A percentile compares a stretch with the other conserved stretches of the same genome.
These are phyloP conservation scores for Marmota flaviventris DNA, from an alignment of 2,113 vertebrate species.

Conservation along the genomic window DNA sequence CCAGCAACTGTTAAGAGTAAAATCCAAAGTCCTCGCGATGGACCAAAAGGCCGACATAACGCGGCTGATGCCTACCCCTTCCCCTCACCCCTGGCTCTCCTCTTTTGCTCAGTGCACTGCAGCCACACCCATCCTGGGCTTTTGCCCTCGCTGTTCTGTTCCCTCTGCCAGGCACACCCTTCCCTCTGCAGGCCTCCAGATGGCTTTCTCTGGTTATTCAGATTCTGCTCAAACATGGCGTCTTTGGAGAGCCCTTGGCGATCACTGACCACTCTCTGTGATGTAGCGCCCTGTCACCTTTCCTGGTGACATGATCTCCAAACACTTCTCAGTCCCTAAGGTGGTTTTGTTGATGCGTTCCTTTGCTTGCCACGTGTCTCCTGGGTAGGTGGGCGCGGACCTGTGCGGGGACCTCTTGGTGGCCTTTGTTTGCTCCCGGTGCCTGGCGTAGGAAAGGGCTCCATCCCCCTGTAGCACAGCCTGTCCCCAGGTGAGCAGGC, in stretches of 20 bases:
- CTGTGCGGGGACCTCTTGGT: not conserved
- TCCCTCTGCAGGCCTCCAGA: too few species aligned
- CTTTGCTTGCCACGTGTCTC: not conserved
- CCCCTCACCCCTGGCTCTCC: rapidly evolving
- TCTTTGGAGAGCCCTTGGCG: not conserved
- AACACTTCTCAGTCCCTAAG: not conserved
- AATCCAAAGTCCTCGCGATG: not conserved
- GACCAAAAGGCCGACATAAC: not conserved
- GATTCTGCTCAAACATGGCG: not conserved
- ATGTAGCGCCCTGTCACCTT: not conserved
- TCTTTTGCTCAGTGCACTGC: not conserved
- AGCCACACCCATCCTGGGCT: not conserved
- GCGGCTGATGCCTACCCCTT: rapidly evolving
- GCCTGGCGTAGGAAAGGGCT: not conserved
- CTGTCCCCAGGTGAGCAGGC: not conserved
- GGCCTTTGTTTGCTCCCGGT: not conserved
- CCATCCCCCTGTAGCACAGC: not conserved
- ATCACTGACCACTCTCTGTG: not conserved
- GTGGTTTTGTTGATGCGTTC: rapidly evolving
- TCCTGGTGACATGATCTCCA: not conserved
- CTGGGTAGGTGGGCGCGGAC: too few species aligned
- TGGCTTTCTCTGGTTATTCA: not conserved
- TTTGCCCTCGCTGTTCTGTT: not conserved
- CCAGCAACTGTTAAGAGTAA: not conserved
- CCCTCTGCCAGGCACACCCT: not conserved